These are phyloP conservation scores for Antechinus flavipes DNA, from an alignment of 2,113 vertebrate genomes.

Conservation along the genomic window DNA sequence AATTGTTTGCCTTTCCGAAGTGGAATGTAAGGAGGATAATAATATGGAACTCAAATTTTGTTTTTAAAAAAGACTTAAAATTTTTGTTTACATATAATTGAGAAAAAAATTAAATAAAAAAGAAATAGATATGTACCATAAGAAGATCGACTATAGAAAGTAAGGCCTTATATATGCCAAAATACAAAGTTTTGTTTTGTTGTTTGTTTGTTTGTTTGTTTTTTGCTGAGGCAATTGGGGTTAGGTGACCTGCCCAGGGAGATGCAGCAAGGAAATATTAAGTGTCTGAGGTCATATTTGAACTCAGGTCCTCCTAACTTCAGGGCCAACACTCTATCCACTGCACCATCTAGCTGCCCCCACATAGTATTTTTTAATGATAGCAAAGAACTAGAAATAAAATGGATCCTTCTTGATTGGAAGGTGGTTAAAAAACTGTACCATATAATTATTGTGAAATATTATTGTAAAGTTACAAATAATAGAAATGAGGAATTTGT, in stretches of 20 bases:
- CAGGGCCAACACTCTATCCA: too few species aligned
- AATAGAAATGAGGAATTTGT: not conserved
- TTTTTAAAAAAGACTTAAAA: not conserved
- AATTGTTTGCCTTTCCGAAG: not conserved
- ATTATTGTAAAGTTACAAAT: not conserved
- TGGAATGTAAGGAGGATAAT: not conserved
- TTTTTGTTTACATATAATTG: not conserved
- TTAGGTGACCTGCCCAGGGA: too few species aligned
- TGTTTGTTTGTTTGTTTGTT: too few species aligned
- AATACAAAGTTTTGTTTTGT: not conserved
- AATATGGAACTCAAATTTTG: not conserved
- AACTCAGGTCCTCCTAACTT: too few species aligned
- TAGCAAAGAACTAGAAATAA: not conserved
- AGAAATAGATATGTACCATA: not conserved
- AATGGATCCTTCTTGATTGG: not conserved
- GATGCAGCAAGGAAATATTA: too few species aligned
- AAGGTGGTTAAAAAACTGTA: not conserved
- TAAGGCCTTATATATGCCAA: not conserved
- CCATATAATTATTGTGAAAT: not conserved
- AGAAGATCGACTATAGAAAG: not conserved
- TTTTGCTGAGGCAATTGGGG: too few species aligned
- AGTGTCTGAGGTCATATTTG: too few species aligned
- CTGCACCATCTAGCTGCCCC: too few species aligned
- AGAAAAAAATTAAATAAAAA: not conserved
- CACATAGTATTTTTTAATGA: not conserved